Evolutionary conservation across 2,888 invertebrate genomes (phyloP), one percentile per base, ranked within the genome.

Genomic region (Drosophila anceps): DNA sequence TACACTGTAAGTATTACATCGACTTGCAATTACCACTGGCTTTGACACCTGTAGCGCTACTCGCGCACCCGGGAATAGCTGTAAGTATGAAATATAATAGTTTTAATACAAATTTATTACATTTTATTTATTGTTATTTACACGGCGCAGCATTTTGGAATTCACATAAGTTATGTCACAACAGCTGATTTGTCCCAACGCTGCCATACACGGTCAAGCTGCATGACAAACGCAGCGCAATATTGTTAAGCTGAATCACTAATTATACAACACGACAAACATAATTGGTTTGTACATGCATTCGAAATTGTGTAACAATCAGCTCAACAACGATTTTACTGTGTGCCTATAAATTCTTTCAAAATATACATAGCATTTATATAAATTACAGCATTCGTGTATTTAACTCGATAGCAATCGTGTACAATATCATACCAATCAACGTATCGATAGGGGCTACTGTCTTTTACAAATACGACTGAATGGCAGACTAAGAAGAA

Each of bases 1-100:
- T 77, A 95, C 78, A 62, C 87, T 86, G 58, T 74, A 64, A 10
- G 76, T 80, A 57, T 48, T 78, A 6, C 8, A 58, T 33, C 79
- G 64, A 18, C 35, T 60, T 8, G 54, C 1, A 6, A 60, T 48
- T 1, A 44, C n/a, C 7, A 65, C 29, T 4, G 73, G 41, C 20
- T 29, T 71, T 10, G 73, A 55, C 55, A 65, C 20, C 27, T 73
- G 74, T 13, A 75, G 54, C 5, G 74, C 29, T 18, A 66, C 27
- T 3, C 77, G 75, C 33, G 73, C 39, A 27, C 63, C 37, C 1
- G 86, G 82, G n/a, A 78, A 18, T 15, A 91, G 8, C 91, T 89
- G 61, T 0, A 61, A 66, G 44, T 29, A 12, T 8, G 2, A 2
- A 20, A 33, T 29, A 43, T 2, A 10, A 12, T 9, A 24, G 8